Evolutionary conservation across 2,797 vertebrate genomes (phyloP), one percentile per base, ranked within the genome.

Genomic region (Silurus lanzhouensis): DNA sequence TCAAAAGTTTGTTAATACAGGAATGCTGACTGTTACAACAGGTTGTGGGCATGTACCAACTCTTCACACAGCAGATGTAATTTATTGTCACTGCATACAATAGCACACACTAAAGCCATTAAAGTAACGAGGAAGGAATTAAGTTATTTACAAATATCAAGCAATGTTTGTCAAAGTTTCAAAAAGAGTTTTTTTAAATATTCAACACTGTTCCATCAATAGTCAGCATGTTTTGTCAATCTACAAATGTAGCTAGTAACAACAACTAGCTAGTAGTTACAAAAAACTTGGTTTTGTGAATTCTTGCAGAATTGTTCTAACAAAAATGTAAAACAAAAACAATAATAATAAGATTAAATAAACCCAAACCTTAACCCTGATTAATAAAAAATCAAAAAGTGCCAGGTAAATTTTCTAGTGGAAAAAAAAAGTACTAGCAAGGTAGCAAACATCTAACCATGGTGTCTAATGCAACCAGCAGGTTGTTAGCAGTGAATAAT

Each of bases 21-120:
- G 81, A 88, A 87, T 88, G 80, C 38, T 81, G 17, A 27, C 25
- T 70, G 79, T 72, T 52, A 70, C 64, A 81, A 87, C 68, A 58
- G 44, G 72, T 61, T 74, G n/a, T 38, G 70, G 70, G 31, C 66
- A 9, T 80, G 81, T 15, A 57, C 72, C 31, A 72, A 68, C 81
- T 38, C 61, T 83, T 77, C 75, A 84, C 5, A 55, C 20, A 68
- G 3, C 2, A 80, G 38, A 67, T 1, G 3, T 6, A 46, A 8
- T 52, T 7, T 10, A 52, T 6, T 7, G 3, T 52, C 48, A 52
- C 9, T 52, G 48, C 48, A 7, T 52, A 52, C 48, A 52, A 52
- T 10, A 10, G 48, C 6, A 22, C 46, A 55, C 7, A 3, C 31
- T 78, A 58, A 14, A 58, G 57, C 12, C 12, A 58, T 9, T 58